phyloP scores from a whole-genome alignment of 1,140 invertebrate genomes.

The Cheumatopsyche charites region DNA sequence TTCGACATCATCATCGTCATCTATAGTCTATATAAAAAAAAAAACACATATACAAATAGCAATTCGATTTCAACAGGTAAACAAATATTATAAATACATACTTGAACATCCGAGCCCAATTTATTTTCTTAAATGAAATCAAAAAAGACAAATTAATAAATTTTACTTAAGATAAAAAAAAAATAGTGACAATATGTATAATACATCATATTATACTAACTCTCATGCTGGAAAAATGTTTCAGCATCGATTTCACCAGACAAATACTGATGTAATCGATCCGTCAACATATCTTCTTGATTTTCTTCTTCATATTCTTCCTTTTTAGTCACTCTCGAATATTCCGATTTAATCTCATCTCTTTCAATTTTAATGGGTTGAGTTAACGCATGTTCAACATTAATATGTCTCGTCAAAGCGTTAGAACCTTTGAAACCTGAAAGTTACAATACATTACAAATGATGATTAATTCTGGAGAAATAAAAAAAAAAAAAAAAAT shows the following conservation, averaged over 20 bases:
- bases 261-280: constrained; percentile 32
- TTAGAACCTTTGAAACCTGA: constrained; percentile 9
- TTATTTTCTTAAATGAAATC: not conserved
- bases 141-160: not conserved
- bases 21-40: constrained; percentile 6
- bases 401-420: constrained; percentile 12
- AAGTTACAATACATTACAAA: not conserved
- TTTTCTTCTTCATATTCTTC: constrained; percentile 23
- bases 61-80: not conserved
- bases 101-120: not conserved
- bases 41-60: constrained; percentile 1
- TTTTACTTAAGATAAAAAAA: not conserved
- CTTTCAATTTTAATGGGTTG: not conserved
- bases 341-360: not conserved
- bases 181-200: not conserved
- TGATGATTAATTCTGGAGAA: no score
- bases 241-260: constrained; percentile 31
- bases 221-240: constrained; percentile 32
- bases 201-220: not conserved
- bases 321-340: constrained; percentile 14
- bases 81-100: not conserved
- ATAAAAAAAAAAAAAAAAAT: not conserved
- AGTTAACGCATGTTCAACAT: not conserved
- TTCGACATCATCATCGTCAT: constrained; percentile 29
- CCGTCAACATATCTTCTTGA: constrained; percentile 25